Evolutionary conservation across 2,113 vertebrate genomes (phyloP), one percentile per base, ranked within the genome.

Genomic region (Delphinus delphis): DNA sequence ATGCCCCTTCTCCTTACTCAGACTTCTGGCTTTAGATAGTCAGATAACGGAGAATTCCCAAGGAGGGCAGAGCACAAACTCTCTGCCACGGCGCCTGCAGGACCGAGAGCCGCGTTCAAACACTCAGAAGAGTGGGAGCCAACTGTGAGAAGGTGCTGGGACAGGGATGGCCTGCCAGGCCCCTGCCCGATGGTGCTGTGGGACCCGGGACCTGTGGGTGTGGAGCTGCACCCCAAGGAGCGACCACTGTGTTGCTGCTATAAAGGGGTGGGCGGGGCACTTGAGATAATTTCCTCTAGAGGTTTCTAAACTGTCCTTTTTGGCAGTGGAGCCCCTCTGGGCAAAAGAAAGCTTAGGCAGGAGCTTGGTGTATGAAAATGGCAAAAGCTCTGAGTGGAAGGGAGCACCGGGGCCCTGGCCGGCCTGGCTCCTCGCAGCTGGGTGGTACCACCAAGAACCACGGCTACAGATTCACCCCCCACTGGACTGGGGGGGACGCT

Each of bases 201-300:
- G 50, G 70, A 28, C 41, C 33, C 15, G 0, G 31, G 17, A 23
- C 58, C 36, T 15, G 14, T 53, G 36, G 55, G 14, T 7, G 3
- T 0, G 8, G 31, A 53, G 73, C 62, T 47, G 84, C n/a, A 94
- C 13, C 86, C 73, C 1, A 4, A 21, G 33, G 12, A 87, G 41
- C 0, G 0, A 79, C 4, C 1, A 3, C 23, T 53, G 17, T 1
- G 36, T 8, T 68, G 6, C 15, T 9, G 36, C 20, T 36, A 4
- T 10, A 21, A 65, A 80, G 73, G 50, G 9, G 15, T 3, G 58
- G 11, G 11, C 17, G 6, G 68, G 38, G 25, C 8, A 15, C 83
- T 50, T 79, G 58, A 68, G 60, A 63, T 8, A 15, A 28, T 55
- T 44, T 89, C 65, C 76, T 71, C 41, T 13, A 73, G 70, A 70